These are phyloP conservation scores for Xiphophorus maculatus DNA, from an alignment of 2,113 vertebrate species.

Conservation along the genomic window DNA sequence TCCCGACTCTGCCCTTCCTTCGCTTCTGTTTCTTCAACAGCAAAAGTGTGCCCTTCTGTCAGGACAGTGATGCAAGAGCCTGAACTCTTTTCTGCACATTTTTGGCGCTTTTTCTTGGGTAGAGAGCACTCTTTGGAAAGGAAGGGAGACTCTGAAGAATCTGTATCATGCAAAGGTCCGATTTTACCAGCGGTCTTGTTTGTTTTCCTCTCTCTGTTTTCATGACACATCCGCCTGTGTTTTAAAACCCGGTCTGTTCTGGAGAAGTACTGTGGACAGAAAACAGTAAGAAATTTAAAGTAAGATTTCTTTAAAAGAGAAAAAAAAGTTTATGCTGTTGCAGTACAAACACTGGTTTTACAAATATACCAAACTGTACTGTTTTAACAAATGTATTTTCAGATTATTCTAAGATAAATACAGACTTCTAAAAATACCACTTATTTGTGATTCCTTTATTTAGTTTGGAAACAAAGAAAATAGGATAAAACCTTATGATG, in stretches of 20 bases:
- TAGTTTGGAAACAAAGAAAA: too few species aligned
- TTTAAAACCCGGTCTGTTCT: conserved; percentile 98
- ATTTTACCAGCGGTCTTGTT: conserved; percentile 89
- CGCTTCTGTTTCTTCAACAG: conserved; percentile 70
- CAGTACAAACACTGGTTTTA: neutral
- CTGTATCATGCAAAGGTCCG: conserved; percentile 83
- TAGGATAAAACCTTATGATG: too few species aligned
- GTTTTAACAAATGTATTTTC: too few species aligned
- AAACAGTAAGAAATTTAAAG: neutral
- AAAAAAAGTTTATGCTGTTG: neutral
- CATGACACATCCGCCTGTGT: conserved; percentile 99
- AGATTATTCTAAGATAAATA: too few species aligned
- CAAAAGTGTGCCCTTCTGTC: conserved; percentile 61
- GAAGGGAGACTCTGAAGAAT: conserved; percentile 82
- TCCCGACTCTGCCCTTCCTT: conserved; percentile 86
- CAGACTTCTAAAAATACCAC: too few species aligned
- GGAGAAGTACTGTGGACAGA: conserved; percentile 90
- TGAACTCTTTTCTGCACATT: conserved; percentile 85
- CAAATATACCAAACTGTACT: neutral
- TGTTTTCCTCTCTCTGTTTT: conserved; percentile 92
- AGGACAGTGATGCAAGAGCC: conserved; percentile 36
- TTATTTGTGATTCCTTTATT: too few species aligned
- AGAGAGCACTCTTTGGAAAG: conserved; percentile 89
- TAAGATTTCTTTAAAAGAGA: neutral
- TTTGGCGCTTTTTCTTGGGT: conserved; percentile 96